phyloP scores from a whole-genome alignment of 23 tunicate genomes.

The Aplidium turbinatum region DNA sequence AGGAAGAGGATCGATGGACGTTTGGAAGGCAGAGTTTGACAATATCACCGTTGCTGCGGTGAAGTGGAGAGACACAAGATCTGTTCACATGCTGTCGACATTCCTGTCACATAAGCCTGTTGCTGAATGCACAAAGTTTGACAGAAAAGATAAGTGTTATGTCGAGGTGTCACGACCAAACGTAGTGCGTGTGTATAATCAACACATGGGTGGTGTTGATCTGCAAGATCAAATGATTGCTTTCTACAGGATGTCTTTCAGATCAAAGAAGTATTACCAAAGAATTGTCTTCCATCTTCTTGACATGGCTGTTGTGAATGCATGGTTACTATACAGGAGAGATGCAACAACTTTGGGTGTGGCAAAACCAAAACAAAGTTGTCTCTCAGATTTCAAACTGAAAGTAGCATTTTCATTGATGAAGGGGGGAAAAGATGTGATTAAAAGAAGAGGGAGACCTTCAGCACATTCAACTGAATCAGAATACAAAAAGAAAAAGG shows the following conservation, averaged over 20 bases:
- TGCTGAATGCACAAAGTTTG: not conserved
- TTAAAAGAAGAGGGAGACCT: conserved; percentile 10
- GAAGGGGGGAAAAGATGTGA: not conserved
- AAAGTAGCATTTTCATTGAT: not conserved
- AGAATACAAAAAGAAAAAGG: conserved; percentile 10
- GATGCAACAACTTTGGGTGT: conserved; percentile 4
- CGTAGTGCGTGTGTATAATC: conserved; percentile 1
- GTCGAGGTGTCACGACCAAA: not conserved
- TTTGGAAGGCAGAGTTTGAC: not conserved
- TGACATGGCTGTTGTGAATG: conserved; percentile 27
- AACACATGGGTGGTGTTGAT: conserved; percentile 22
- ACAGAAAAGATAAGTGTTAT: conserved; percentile 1
- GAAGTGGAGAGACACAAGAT: conserved; percentile 14
- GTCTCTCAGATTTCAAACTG: not conserved
- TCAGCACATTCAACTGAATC: not conserved
- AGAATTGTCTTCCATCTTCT: conserved; percentile 15
- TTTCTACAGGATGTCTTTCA: conserved; percentile 3
- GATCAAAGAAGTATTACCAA: conserved; percentile 18
- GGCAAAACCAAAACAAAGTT: not conserved
- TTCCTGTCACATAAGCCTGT: not conserved
- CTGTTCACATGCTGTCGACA: conserved; percentile 5
- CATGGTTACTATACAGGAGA: conserved; percentile 9
- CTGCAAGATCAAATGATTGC: conserved; percentile 12
- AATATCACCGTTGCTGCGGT: not conserved
- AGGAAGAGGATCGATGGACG: conserved; percentile 21